Percentiles rank a stretch among this genome's conserved stretches.
phyloP scores from a whole-genome alignment of 2,113 vertebrate genomes.

The Vidua chalybeata region DNA sequence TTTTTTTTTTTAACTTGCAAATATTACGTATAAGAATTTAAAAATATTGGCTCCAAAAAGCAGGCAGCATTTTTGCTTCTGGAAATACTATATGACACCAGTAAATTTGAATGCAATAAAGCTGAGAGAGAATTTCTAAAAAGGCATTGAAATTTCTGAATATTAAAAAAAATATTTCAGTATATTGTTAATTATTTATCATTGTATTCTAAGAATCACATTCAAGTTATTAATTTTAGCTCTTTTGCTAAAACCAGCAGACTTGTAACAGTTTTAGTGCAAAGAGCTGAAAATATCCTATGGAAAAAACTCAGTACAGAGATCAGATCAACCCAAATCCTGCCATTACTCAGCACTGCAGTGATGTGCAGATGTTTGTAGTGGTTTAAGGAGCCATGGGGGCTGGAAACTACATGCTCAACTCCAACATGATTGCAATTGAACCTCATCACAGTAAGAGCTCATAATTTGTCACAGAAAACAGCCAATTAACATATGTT shows the following conservation, averaged over 20 bases:
- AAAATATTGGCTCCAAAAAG: background rate
- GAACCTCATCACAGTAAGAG: slow-evolving; percentile 98
- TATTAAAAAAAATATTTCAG: slow-evolving; percentile 27
- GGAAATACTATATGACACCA: background rate
- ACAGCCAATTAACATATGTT: slow-evolving; percentile 99
- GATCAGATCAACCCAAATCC: slow-evolving; percentile 83
- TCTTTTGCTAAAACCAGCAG: slow-evolving; percentile 77
- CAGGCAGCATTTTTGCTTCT: background rate
- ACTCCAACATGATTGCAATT: slow-evolving; percentile 92
- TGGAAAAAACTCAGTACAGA: slow-evolving; percentile 70
- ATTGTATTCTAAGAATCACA: slow-evolving; percentile 69
- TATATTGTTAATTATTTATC: slow-evolving; percentile 56
- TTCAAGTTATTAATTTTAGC: slow-evolving; percentile 75
- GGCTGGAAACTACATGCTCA: slow-evolving; percentile 87
- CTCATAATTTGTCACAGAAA: slow-evolving; percentile 99
- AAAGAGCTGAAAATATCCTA: slow-evolving; percentile 78
- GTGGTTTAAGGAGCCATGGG: slow-evolving; percentile 86
- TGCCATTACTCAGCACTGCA: slow-evolving; percentile 91
- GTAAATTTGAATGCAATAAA: background rate
- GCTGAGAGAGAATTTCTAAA: background rate
- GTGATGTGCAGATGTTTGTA: slow-evolving; percentile 89
- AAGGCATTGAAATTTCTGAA: background rate
- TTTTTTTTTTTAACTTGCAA: background rate
- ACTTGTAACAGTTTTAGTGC: slow-evolving; percentile 72
- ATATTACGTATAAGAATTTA: background rate